Conservation (phyloP, 2,113 vertebrate species). For the Patagioenas fasciata region DNA sequence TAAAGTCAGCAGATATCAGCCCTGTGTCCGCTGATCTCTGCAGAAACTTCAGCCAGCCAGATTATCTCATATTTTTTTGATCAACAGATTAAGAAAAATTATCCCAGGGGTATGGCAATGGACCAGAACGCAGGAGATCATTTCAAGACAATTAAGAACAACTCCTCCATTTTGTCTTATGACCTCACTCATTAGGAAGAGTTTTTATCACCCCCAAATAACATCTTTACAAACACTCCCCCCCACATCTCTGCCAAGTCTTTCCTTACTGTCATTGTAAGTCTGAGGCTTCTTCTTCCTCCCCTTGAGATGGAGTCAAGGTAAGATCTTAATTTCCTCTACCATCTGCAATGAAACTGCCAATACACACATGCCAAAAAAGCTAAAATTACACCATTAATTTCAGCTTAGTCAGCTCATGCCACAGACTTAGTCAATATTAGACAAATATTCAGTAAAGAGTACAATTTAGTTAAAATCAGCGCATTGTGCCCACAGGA, state of each 20-base stretch:
- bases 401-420: constrained; percentile 31
- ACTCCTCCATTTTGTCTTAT: constrained; percentile 17
- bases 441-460: constrained; percentile 11
- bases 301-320: background rate
- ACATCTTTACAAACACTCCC: background rate
- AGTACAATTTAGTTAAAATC: background rate
- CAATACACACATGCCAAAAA: background rate
- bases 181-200: constrained; percentile 10
- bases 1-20: background rate
- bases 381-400: background rate
- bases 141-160: constrained; percentile 4
- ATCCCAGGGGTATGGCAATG: constrained; percentile 31
- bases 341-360: background rate
- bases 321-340: constrained; percentile 29
- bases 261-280: background rate
- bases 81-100: constrained; percentile 5
- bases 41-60: background rate
- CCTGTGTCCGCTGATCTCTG: background rate
- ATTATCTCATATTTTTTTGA: background rate
- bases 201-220: constrained; percentile 2
- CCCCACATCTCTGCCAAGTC: background rate
- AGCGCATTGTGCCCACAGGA: background rate
- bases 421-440: constrained; percentile 16
- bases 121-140: background rate
- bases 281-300: background rate